These are phyloP conservation scores for Benitochromis conjunctus DNA, from an alignment of 2,113 vertebrate species.

Conservation along the genomic window DNA sequence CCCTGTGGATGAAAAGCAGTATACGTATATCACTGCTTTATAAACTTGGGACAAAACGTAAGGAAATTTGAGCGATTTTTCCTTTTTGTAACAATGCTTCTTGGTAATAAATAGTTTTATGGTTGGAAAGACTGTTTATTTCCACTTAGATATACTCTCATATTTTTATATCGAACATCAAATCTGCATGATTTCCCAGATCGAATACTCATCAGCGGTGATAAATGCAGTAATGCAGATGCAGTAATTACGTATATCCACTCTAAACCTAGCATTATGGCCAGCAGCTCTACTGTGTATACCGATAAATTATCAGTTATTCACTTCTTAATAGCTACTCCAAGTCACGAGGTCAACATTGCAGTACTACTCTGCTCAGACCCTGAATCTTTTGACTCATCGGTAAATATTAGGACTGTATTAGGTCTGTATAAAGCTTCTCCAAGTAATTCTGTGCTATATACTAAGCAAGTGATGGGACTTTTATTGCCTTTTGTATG, in stretches of 20 bases:
- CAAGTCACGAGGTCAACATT: background rate
- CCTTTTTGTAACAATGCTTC: background rate
- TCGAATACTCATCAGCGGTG: background rate
- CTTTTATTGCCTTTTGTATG: background rate
- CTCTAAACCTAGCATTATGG: background rate
- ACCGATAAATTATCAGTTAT: background rate
- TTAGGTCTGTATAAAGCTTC: background rate
- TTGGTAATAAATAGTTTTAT: background rate
- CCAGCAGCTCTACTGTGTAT: background rate
- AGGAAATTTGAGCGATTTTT: rapidly evolving
- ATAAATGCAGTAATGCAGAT: background rate
- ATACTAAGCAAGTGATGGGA: background rate
- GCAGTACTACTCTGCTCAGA: rapidly evolving
- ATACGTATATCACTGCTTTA: background rate
- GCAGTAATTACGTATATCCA: background rate
- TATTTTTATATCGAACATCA: background rate
- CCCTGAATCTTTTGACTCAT: background rate
- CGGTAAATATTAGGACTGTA: background rate
- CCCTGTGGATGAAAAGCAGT: background rate
- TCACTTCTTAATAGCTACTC: background rate
- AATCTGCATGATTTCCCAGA: background rate
- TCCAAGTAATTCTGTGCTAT: background rate
- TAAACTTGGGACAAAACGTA: background rate
- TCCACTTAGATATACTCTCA: background rate
- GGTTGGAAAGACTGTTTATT: background rate